Evolutionary conservation across 2,797 vertebrate genomes (phyloP), one percentile per base, ranked within the genome.

Genomic region (Poeciliopsis infans): DNA sequence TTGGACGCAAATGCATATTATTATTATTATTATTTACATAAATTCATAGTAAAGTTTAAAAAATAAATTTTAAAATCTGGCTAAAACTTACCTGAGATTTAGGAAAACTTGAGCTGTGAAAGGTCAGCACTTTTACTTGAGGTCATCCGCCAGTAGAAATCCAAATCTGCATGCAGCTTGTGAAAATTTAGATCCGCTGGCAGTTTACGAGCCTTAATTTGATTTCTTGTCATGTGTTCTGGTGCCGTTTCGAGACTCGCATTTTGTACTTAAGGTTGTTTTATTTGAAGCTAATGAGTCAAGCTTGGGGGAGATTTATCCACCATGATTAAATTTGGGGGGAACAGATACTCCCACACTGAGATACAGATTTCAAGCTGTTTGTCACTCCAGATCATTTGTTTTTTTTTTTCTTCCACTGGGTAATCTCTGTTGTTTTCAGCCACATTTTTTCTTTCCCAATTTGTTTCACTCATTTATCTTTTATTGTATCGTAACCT

Each of bases 401-500:
- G 36, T 5, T 5, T 36, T 36, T 74, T 31, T 78, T 45, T 47
- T 20, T 39, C 20, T 41, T 41, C 28, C 45, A 6, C 36, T 68
- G 31, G 75, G 25, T 51, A 79, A 74, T 43, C 81, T 47, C 45
- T 36, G 46, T 49, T 53, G 11, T 75, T 59, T 61, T 75, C 53
- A 28, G 7, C 77, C 71, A 80, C 71, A 79, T 47, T 76, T 80
- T 89, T 87, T 53, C 36, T 53, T 46, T 41, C 39, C 79, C 66
- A 70, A 80, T 83, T 72, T 5, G 53, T 73, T 86, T 83, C 39
- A 75, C 79, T 76, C 75, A 64, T 88, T 85, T 73, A 87, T 87
- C 72, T 88, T 86, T 87, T 79, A 90, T 90, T 88, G 57, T 55
- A 31, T 87, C 87, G 89, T 83, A 88, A 92, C 91, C 23, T 13